These are phyloP conservation scores for Salvator merianae DNA, from an alignment of 2,113 vertebrate species.

Conservation along the genomic window DNA sequence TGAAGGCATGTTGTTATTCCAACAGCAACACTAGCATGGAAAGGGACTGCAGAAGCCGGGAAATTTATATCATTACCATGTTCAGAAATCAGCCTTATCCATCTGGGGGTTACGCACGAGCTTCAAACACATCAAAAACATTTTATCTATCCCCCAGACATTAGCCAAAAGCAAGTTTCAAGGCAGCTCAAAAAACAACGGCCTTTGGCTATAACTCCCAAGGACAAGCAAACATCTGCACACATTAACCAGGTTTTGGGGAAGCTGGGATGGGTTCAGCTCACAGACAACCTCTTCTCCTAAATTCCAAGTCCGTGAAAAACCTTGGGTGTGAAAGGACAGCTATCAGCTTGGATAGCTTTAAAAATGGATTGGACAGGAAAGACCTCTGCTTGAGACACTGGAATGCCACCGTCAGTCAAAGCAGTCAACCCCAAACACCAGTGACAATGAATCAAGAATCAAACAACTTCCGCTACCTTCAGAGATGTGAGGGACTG, in stretches of 20 bases:
- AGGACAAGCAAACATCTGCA: background rate
- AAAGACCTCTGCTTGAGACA: background rate
- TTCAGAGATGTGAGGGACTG: no score
- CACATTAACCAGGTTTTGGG: background rate
- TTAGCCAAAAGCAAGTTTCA: background rate
- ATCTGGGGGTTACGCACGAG: background rate
- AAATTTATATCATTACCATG: background rate
- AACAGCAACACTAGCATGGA: background rate
- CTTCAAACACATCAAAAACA: background rate
- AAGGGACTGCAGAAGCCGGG: background rate
- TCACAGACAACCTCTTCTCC: no score
- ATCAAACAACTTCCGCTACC: no score
- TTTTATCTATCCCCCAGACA: background rate
- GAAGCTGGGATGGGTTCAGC: background rate
- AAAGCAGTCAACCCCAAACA: no score
- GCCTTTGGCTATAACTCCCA: background rate
- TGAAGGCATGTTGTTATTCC: background rate
- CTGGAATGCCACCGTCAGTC: background rate
- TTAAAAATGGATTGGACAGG: no score
- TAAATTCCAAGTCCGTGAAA: no score
- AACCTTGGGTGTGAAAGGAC: background rate
- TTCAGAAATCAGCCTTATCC: background rate
- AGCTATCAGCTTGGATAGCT: no score
- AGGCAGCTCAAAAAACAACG: background rate
- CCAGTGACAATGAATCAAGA: no score